These are phyloP conservation scores for Acleris holmiana DNA, from an alignment of 2,888 invertebrate genomes.

Conservation along the genomic window DNA sequence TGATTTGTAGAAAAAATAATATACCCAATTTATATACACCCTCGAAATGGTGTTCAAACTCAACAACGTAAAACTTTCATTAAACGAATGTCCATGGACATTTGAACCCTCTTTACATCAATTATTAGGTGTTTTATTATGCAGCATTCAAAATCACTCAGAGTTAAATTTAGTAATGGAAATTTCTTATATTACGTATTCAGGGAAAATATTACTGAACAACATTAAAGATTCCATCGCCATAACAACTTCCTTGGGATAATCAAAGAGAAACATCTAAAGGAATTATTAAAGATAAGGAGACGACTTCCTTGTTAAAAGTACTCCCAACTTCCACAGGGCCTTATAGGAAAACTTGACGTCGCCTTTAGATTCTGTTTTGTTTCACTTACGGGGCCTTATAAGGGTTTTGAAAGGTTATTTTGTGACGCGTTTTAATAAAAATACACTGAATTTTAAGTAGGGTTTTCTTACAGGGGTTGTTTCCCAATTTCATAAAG, in stretches of 20 bases:
- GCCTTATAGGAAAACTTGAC: slow-evolving; percentile 24
- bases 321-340: slow-evolving; percentile 22
- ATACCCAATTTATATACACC: too few species aligned
- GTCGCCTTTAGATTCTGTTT: slow-evolving; percentile 31
- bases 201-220: not conserved
- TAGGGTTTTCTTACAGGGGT: not conserved
- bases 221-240: not conserved
- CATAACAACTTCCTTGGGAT: slow-evolving; percentile 7
- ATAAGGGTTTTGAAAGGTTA: slow-evolving; percentile 23
- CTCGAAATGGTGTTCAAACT: too few species aligned
- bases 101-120: too few species aligned
- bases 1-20: too few species aligned
- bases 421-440: slow-evolving; percentile 18
- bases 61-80: too few species aligned
- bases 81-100: too few species aligned
- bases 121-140: too few species aligned
- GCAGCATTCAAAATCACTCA: too few species aligned
- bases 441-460: slow-evolving; percentile 13
- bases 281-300: slow-evolving; percentile 31
- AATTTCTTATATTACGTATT: not conserved
- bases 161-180: too few species aligned
- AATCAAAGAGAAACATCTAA: slow-evolving; percentile 31
- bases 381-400: slow-evolving; percentile 27
- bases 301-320: slow-evolving; percentile 34
- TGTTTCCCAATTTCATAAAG: not conserved